Conservation (phyloP, 2,113 vertebrate genomes). For the Cryptomyrus ogoouensis region DNA sequence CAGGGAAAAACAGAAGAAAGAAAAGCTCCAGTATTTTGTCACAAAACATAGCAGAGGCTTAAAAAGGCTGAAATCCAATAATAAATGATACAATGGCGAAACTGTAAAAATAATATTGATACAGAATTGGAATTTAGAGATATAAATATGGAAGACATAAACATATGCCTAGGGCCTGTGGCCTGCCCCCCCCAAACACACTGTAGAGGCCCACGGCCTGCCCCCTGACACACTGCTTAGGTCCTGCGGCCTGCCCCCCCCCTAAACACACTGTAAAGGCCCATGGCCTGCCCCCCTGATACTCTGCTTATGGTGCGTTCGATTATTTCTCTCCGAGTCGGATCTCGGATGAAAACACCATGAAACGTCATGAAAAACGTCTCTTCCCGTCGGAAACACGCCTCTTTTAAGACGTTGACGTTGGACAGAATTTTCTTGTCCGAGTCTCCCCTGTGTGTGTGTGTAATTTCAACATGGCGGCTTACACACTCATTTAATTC, state of each 20-base stretch:
- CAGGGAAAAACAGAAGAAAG: not conserved
- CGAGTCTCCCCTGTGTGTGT: too few species aligned
- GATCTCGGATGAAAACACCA: too few species aligned
- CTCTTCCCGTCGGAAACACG: too few species aligned
- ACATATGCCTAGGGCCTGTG: not conserved
- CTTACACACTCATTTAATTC: too few species aligned
- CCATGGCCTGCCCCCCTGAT: not conserved
- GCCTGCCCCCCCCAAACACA: not conserved
- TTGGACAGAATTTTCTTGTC: too few species aligned
- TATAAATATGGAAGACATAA: not conserved
- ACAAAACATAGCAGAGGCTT: not conserved
- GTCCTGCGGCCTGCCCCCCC: not conserved
- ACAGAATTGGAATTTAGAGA: not conserved
- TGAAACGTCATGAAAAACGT: too few species aligned
- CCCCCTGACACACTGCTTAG: not conserved
- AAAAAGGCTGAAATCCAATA: not conserved
- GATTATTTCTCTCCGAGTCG: too few species aligned
- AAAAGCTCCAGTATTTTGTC: constrained; percentile 4
- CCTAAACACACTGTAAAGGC: not conserved
- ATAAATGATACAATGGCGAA: not conserved
- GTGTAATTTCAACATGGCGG: too few species aligned
- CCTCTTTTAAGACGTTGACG: too few species aligned
- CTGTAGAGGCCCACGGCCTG: not conserved
- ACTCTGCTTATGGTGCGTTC: too few species aligned
- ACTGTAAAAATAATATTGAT: not conserved